Evolutionary conservation across 2,888 invertebrate species (phyloP).

Genomic region (Argyresthia albistria): DNA sequence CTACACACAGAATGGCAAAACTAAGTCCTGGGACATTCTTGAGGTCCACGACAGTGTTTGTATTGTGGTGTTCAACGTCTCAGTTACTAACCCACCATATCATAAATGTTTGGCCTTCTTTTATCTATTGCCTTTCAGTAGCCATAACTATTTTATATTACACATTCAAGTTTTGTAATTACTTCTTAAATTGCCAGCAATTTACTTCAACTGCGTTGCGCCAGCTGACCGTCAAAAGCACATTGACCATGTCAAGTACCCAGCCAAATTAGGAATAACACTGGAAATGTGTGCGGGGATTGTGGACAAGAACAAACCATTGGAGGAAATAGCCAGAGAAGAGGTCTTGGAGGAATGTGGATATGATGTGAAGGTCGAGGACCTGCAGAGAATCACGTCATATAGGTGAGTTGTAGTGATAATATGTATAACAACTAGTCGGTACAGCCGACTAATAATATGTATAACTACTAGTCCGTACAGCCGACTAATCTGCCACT

Average conservation of each 20-base stretch:
- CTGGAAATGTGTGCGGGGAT: conserved; percentile 96
- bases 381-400: conserved; percentile 76
- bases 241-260: conserved; percentile 78
- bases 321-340: conserved; percentile 85
- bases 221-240: conserved; percentile 41
- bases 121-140: no score
- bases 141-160: no score
- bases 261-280: conserved; percentile 82
- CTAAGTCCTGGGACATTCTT: conserved; percentile 87
- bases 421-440: no score
- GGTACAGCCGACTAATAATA: no score
- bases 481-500: no score
- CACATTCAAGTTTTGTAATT: no score
- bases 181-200: conserved; percentile 70
- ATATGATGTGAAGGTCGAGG: conserved; percentile 81
- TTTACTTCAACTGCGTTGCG: conserved; percentile 80
- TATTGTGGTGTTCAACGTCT: conserved; percentile 85
- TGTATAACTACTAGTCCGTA: no score
- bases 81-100: no score
- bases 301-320: conserved; percentile 84
- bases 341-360: conserved; percentile 96
- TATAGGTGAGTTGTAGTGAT: conserved; percentile 81
- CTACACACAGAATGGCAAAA: conserved; percentile 81
- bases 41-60: conserved; percentile 90
- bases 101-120: no score